phyloP scores from a whole-genome alignment of 1,140 invertebrate genomes.

The Lucilia cuprina region DNA sequence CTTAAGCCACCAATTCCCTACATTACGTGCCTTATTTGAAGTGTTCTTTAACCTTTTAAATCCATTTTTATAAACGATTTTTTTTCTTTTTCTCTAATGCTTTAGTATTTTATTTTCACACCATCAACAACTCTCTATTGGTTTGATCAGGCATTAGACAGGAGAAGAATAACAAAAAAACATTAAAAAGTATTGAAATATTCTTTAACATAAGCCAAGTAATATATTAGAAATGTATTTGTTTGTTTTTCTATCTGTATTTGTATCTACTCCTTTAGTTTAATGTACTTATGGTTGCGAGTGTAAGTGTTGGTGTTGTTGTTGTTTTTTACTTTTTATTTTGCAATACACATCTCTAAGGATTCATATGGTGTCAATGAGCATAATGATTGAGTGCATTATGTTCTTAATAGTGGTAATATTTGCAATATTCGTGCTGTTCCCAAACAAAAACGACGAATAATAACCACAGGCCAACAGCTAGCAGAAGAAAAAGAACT shows the following conservation, averaged over 20 bases:
- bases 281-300: background rate
- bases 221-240: background rate
- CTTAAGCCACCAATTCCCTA: no score
- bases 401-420: slow-evolving; percentile 10
- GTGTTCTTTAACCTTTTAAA: background rate
- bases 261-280: no score
- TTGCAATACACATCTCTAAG: background rate
- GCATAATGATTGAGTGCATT: slow-evolving; percentile 10
- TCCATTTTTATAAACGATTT: background rate
- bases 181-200: background rate
- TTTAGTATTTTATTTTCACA: background rate
- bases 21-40: background rate
- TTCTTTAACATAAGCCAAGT: slow-evolving; percentile 2
- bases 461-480: no score
- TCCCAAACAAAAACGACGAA: background rate
- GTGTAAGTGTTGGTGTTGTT: background rate
- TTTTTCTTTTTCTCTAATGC: background rate
- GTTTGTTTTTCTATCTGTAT: background rate
- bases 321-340: no score
- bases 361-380: slow-evolving; percentile 1
- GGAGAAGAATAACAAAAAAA: background rate
- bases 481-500: no score
- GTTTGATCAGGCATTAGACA: background rate
- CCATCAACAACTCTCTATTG: background rate
- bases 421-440: slow-evolving; percentile 3